These are phyloP conservation scores for Mugil cephalus DNA, from an alignment of 2,113 vertebrate species.

Conservation along the genomic window DNA sequence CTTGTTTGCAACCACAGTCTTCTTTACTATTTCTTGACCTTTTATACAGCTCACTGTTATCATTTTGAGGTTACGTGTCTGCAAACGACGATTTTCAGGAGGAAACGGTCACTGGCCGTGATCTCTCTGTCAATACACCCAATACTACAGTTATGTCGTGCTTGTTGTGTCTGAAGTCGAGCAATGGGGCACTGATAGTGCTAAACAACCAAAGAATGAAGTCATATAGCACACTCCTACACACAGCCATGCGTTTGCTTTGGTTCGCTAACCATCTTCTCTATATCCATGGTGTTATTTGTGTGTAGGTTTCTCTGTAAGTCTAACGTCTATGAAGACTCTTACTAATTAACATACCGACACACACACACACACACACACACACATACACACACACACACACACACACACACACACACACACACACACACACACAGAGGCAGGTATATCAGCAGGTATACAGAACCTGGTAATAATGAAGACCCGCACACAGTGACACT, in stretches of 20 bases:
- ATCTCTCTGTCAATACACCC: slow-evolving; percentile 18
- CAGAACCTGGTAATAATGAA: not conserved
- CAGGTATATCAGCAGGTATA: slow-evolving; percentile 1
- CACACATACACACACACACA: not conserved
- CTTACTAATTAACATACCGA: slow-evolving; percentile 14
- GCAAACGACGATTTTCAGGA: slow-evolving; percentile 39
- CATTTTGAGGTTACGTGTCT: slow-evolving; percentile 26
- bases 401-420: not conserved
- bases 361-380: not conserved
- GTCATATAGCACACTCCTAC: slow-evolving; percentile 24
- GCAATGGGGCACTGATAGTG: slow-evolving; percentile 35
- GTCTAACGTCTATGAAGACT: slow-evolving; percentile 4
- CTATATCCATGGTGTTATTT: not conserved
- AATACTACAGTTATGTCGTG: slow-evolving; percentile 49
- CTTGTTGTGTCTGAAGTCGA: slow-evolving; percentile 32
- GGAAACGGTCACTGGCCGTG: slow-evolving; percentile 29
- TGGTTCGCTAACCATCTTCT: not conserved
- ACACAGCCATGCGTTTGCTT: slow-evolving; percentile 9
- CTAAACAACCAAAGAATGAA: slow-evolving; percentile 36
- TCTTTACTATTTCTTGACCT: slow-evolving; percentile 22
- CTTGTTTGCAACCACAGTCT: slow-evolving; percentile 26
- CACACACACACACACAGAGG: not conserved
- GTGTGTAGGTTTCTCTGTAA: not conserved
- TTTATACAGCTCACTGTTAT: slow-evolving; percentile 7
- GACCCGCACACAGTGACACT: slow-evolving; percentile 1